phyloP scores from a whole-genome alignment of 2,888 invertebrate species.

The Himalopsyche japonica region DNA sequence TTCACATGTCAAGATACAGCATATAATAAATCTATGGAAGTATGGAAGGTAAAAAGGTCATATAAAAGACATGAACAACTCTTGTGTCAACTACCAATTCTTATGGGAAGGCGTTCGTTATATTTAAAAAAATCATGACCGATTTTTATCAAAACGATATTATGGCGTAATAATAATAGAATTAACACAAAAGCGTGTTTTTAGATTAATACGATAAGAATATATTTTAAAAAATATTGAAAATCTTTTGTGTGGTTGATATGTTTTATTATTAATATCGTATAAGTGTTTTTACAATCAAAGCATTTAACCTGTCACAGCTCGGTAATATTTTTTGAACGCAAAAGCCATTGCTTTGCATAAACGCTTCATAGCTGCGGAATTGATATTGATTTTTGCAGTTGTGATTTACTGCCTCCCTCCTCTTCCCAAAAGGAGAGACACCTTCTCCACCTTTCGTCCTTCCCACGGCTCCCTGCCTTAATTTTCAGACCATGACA shows the following conservation, averaged over 20 bases:
- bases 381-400: conserved; percentile 39
- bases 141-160: too few species aligned
- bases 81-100: too few species aligned
- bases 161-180: too few species aligned
- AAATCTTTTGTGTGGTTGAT: neutral
- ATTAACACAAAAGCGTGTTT: too few species aligned
- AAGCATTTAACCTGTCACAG: neutral
- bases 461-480: neutral
- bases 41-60: too few species aligned
- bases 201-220: too few species aligned
- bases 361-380: conserved; percentile 37
- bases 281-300: neutral
- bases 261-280: neutral
- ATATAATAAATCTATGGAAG: too few species aligned
- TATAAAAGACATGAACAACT: too few species aligned
- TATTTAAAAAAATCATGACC: too few species aligned
- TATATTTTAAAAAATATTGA: too few species aligned
- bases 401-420: conserved; percentile 31
- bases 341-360: conserved; percentile 14
- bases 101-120: too few species aligned
- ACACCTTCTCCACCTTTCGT: neutral
- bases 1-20: too few species aligned
- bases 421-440: neutral
- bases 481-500: neutral
- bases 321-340: neutral